Evolutionary conservation across 2,797 vertebrate species (phyloP).

Genomic region (Darevskia nairensis): DNA sequence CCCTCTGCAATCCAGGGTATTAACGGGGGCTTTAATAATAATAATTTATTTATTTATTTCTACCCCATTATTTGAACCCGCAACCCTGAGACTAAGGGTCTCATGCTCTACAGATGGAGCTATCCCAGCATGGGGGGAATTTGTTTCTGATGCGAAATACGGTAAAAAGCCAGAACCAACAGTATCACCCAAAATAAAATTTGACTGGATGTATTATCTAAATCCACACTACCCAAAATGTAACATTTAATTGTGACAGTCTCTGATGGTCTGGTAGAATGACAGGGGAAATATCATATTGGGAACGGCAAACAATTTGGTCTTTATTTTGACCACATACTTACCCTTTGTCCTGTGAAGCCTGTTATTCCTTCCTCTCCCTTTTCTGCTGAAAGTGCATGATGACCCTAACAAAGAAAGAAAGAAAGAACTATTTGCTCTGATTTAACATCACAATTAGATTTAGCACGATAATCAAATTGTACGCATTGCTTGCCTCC

Average conservation of each 20-base stretch:
- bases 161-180: not conserved
- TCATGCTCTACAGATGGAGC: too few relatives aligned
- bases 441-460: not conserved
- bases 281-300: not conserved
- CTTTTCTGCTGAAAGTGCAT: constrained; percentile 66
- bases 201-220: not conserved
- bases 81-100: too few relatives aligned
- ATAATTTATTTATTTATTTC: too few relatives aligned
- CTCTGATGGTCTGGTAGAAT: not conserved
- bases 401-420: constrained; percentile 67
- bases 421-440: not conserved
- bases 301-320: not conserved
- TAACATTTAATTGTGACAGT: not conserved
- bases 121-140: too few relatives aligned
- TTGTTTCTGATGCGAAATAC: not conserved
- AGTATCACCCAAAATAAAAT: not conserved
- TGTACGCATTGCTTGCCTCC: too few relatives aligned
- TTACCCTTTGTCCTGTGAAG: constrained; percentile 86
- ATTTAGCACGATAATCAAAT: not conserved
- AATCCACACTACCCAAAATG: not conserved
- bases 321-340: constrained; percentile 11
- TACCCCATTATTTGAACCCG: too few relatives aligned
- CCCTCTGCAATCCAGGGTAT: too few relatives aligned
- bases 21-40: too few relatives aligned
- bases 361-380: constrained; percentile 90